A percentile compares a stretch with the other conserved stretches of the same genome.
phyloP scores from a whole-genome alignment of 1,140 invertebrate species.

The Drosophila paulistorum region DNA sequence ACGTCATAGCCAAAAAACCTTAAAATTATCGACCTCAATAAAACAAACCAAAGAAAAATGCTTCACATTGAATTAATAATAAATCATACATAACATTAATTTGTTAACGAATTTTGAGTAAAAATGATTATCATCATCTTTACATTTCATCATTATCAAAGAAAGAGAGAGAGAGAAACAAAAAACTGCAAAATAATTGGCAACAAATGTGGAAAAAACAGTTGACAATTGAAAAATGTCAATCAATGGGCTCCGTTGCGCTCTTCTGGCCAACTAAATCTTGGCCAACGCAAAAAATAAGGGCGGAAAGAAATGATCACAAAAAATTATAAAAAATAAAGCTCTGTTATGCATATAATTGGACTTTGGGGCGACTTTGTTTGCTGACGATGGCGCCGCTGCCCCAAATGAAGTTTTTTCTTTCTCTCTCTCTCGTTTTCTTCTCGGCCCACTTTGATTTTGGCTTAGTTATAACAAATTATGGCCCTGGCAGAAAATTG shows the following conservation, averaged over 20 bases:
- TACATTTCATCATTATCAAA: slow-evolving; percentile 11
- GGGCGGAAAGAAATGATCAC: slow-evolving; percentile 9
- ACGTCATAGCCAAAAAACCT: too few relatives aligned
- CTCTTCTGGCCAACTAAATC: slow-evolving; percentile 27
- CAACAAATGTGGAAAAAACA: slow-evolving; percentile 20
- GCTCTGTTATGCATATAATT: slow-evolving; percentile 49
- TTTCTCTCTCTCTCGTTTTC: not conserved
- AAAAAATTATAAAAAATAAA: slow-evolving; percentile 10
- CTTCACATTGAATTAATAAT: not conserved
- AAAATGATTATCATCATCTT: not conserved
- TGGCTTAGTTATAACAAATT: not conserved
- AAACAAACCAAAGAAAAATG: too few relatives aligned
- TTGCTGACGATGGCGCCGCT: slow-evolving; percentile 14
- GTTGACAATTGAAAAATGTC: slow-evolving; percentile 33
- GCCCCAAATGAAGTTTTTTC: slow-evolving; percentile 52
- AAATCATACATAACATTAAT: not conserved
- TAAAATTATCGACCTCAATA: too few relatives aligned
- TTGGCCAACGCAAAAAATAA: slow-evolving; percentile 37
- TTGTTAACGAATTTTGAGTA: not conserved
- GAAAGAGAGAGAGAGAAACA: not conserved
- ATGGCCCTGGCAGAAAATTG: too few relatives aligned
- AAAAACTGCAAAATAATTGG: slow-evolving; percentile 11
- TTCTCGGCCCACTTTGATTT: slow-evolving; percentile 17
- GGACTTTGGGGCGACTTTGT: slow-evolving; percentile 25
- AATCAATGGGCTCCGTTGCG: slow-evolving; percentile 28